phyloP scores from a whole-genome alignment of 2,888 invertebrate genomes.

The Mystacides longicornis region DNA sequence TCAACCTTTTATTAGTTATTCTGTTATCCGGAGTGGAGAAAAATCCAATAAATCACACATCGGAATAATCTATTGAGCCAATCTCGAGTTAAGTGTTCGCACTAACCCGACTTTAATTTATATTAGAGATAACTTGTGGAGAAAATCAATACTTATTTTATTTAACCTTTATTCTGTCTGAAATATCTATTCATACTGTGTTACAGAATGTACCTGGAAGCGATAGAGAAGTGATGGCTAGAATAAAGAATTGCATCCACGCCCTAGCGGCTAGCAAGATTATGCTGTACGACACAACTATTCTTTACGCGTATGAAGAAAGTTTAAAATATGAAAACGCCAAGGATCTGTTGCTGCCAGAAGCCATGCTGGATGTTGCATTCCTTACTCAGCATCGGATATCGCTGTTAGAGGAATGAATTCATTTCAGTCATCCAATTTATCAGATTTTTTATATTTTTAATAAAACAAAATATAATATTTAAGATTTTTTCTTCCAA shows the following conservation, averaged over 20 bases:
- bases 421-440: background rate
- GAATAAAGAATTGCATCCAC: slow-evolving; percentile 83
- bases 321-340: slow-evolving; percentile 72
- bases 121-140: no score
- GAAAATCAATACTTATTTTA: no score
- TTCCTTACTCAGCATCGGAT: slow-evolving; percentile 67
- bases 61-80: no score
- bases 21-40: no score
- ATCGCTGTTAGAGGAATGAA: slow-evolving; percentile 8
- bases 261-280: slow-evolving; percentile 81
- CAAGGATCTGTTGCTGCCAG: slow-evolving; percentile 72
- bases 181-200: no score
- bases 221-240: slow-evolving; percentile 79
- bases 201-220: slow-evolving; percentile 58
- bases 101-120: no score
- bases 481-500: background rate
- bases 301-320: slow-evolving; percentile 84
- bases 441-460: background rate
- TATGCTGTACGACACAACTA: slow-evolving; percentile 87
- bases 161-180: no score
- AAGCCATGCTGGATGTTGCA: slow-evolving; percentile 78
- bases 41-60: no score
- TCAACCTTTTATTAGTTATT: no score
- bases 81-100: no score
- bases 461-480: background rate